Evolutionary conservation across 53 echinoderm and acorn worm genomes (phyloP).

Genomic region (Astropecten irregularis): DNA sequence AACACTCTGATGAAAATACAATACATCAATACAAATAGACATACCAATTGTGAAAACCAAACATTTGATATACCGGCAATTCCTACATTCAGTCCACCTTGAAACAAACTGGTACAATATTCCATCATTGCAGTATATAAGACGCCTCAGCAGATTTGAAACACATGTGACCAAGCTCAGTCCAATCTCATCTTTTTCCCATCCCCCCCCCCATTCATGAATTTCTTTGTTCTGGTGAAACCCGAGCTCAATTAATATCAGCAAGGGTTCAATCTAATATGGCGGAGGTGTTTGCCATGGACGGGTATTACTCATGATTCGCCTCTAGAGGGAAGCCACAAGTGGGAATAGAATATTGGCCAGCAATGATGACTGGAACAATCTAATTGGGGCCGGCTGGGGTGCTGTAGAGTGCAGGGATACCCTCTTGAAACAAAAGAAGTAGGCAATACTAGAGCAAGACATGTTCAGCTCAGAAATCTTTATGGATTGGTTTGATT

Average conservation of each 20-base stretch:
- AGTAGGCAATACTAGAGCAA: too few relatives aligned
- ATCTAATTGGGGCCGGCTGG: constrained; percentile 20
- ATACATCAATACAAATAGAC: too few relatives aligned
- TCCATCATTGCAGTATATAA: too few relatives aligned
- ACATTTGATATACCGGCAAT: too few relatives aligned
- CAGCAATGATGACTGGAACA: constrained; percentile 22
- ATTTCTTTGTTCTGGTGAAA: constrained; percentile 33
- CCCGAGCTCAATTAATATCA: constrained; percentile 47
- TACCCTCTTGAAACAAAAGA: constrained; percentile 28
- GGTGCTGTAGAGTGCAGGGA: constrained; percentile 6
- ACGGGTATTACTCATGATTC: constrained; percentile 43
- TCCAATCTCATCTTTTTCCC: constrained; percentile 14
- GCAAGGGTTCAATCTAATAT: constrained; percentile 10
- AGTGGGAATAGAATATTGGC: constrained; percentile 59
- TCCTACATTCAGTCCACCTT: too few relatives aligned
- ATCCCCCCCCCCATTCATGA: constrained; percentile 24
- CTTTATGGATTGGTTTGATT: too few relatives aligned
- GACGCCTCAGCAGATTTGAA: too few relatives aligned
- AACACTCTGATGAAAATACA: too few relatives aligned
- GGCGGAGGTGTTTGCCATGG: constrained; percentile 25
- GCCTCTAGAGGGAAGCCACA: constrained; percentile 51
- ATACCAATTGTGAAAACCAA: too few relatives aligned
- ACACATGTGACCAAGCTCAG: too few relatives aligned
- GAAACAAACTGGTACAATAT: too few relatives aligned
- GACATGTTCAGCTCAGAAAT: too few relatives aligned